Percentiles rank a stretch among this genome's conserved stretches.
phyloP scores from a whole-genome alignment of 2,113 vertebrate species.

The Lagopus leucura region DNA sequence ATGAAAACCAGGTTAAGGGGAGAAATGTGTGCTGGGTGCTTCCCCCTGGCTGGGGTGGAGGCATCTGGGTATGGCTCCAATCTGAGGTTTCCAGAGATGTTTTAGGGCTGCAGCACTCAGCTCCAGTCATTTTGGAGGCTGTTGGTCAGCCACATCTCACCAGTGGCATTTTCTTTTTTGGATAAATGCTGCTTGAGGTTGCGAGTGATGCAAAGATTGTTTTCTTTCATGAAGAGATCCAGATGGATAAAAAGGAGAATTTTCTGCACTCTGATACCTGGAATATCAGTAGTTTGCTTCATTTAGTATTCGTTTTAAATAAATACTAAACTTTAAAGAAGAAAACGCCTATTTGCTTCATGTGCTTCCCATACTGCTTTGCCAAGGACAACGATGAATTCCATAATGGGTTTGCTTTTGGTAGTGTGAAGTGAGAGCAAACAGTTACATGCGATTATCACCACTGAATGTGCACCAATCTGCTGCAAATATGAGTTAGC shows the following conservation, averaged over 20 bases:
- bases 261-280: not conserved
- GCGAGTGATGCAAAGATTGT: not conserved
- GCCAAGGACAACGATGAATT: not conserved
- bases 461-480: not conserved
- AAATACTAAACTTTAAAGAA: not conserved
- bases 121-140: not conserved
- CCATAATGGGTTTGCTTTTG: not conserved
- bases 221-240: not conserved
- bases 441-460: rapidly evolving
- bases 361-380: not conserved
- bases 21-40: conserved; percentile 20
- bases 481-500: not conserved
- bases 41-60: not conserved
- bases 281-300: not conserved
- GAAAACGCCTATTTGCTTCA: not conserved
- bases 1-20: conserved; percentile 30
- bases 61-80: not conserved
- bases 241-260: not conserved
- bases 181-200: not conserved
- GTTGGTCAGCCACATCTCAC: not conserved
- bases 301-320: not conserved
- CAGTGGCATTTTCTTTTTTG: not conserved
- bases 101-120: not conserved
- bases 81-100: not conserved
- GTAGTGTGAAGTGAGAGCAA: not conserved